Evolutionary conservation across 2,113 vertebrate species (phyloP).

Genomic region (Hippocampus guttulatus): DNA sequence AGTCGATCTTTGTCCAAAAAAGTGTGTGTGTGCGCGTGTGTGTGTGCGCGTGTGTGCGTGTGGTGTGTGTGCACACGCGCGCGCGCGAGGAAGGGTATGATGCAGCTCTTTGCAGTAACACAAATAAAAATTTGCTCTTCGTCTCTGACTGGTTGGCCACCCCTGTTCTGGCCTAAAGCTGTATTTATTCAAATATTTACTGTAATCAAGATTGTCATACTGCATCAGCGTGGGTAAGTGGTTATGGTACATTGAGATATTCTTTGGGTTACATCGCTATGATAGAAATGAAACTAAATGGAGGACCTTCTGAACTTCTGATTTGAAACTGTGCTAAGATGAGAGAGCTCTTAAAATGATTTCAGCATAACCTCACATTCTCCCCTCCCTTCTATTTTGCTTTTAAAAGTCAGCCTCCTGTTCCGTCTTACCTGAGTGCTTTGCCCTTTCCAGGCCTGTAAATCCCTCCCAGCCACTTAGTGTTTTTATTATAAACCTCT

Average conservation of each 20-base stretch:
- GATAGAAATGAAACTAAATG: neutral
- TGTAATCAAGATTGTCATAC: neutral
- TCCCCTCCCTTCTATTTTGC: conserved; percentile 18
- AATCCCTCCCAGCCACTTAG: conserved; percentile 5
- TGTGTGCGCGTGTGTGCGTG: too few species aligned
- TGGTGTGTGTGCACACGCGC: too few species aligned
- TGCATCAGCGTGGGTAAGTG: too few species aligned
- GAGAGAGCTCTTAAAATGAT: conserved; percentile 1
- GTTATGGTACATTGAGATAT: too few species aligned
- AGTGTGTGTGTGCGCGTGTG: too few species aligned
- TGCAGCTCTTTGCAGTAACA: too few species aligned
- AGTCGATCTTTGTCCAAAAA: too few species aligned
- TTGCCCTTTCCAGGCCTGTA: conserved; percentile 9
- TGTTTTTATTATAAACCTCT: conserved; percentile 10
- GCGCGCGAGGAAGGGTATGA: too few species aligned
- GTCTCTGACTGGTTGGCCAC: too few species aligned
- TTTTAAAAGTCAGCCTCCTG: conserved; percentile 8
- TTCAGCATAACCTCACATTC: conserved; percentile 10
- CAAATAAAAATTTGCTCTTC: too few species aligned
- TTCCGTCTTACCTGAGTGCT: conserved; percentile 15
- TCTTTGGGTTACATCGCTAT: neutral
- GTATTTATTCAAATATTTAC: neutral
- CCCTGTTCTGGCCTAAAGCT: neutral
- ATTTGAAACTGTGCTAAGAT: conserved; percentile 18
- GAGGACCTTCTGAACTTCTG: neutral